Percentiles rank a stretch among this genome's conserved stretches.
Evolutionary conservation across 37 sponge, comb jelly and placozoan genomes (phyloP).

Genomic region (Tethya wilhelma): DNA sequence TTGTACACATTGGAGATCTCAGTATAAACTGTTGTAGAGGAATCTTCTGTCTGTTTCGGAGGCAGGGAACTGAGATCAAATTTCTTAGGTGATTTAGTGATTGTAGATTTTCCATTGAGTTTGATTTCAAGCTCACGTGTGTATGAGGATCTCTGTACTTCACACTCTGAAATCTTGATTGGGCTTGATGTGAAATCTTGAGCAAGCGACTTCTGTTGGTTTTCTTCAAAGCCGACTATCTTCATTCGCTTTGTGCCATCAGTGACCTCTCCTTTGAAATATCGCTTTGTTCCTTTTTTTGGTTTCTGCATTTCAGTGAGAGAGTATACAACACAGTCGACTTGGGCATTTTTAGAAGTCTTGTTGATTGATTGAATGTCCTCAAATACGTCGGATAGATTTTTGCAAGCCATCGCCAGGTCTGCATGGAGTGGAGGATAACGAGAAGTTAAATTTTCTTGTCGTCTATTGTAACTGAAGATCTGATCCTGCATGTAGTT

Average conservation of each 20-base stretch:
- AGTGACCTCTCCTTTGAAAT: neutral
- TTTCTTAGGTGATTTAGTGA: neutral
- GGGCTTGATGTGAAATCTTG: neutral
- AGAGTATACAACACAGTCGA: neutral
- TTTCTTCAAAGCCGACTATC: neutral
- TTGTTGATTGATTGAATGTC: neutral
- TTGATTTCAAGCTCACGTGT: neutral
- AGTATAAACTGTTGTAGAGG: neutral
- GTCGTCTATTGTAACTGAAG: no score
- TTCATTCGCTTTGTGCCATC: neutral
- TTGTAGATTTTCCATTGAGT: neutral
- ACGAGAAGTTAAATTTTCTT: no score
- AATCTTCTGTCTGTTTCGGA: neutral
- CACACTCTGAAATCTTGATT: neutral
- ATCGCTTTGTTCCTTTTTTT: neutral
- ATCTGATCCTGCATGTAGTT: no score
- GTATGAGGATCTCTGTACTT: neutral
- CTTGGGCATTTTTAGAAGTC: neutral
- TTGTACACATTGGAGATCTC: neutral
- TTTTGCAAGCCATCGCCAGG: neutral
- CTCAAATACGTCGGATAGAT: neutral
- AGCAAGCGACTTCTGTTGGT: neutral
- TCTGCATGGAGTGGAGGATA: neutral
- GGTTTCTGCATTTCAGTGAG: neutral
- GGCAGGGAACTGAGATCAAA: neutral